Evolutionary conservation across 2,888 invertebrate species (phyloP), one percentile per base, ranked within the genome.

Genomic region (Atrina japonica): DNA sequence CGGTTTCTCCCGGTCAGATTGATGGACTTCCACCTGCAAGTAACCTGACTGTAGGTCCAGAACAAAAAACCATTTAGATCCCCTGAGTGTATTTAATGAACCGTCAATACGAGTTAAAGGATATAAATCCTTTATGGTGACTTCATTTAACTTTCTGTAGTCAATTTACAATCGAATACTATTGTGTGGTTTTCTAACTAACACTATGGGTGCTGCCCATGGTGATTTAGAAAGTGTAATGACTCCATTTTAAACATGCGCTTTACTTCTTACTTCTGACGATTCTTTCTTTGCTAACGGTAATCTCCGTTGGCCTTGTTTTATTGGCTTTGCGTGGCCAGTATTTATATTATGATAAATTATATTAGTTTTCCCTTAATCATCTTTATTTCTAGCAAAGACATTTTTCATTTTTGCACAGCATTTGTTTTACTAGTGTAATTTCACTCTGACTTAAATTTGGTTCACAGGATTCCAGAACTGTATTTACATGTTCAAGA

Each of bases 291-390:
- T 56, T 40, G 1, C 41, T 43, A 73, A 27, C 3, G 69, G 69
- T 5, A 73, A 68, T 18, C 65, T 58, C 25, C 73, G 50, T 21
- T 61, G 66, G 30, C 53, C 27, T 41, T 68, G 69, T 41, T 66
- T 73, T 14, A 73, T 49, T 7, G 73, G 69, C n/a, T 16, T 53
- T 11, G 58, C 30, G 43, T 55, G 41, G 6, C 52, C 66, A n/a
- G 75, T 69, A n/a, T 71, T 56, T 14, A 69, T 75, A 6, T 66
- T 9, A 56, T 75, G 75, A n/a, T n/a, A n/a, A n/a, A n/a, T n/a
- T n/a, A n/a, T n/a, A n/a, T n/a, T n/a, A n/a, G n/a, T n/a, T n/a
- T n/a, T n/a, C n/a, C n/a, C n/a, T n/a, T n/a, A n/a, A n/a, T n/a
- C n/a, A n/a, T n/a, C n/a, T n/a, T n/a, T n/a, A n/a, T n/a, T n/a